Base-by-base conservation (phyloP, 1,140 invertebrate genomes). In the Lysiphlebus fabarum region DNA sequence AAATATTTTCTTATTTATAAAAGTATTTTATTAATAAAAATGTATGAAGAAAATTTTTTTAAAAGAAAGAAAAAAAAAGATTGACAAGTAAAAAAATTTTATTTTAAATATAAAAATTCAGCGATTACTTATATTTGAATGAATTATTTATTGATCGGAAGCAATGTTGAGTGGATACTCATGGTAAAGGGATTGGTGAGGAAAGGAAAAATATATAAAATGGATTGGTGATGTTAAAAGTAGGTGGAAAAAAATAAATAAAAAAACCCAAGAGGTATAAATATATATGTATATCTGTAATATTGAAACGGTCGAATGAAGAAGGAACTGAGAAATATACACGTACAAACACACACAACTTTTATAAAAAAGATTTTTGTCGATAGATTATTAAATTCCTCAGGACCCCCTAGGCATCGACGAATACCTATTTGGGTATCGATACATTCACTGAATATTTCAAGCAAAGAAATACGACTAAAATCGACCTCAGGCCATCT, bases 371-470 rank as follows among this genome's bases (percentile, higher is more conserved):
- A 77, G 70, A 77, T 76, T 70, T 26, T 67, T 71, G 69, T 75
- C 71, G 68, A 43, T 69, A 69, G 75, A 77, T 79, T 79, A 79
- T 79, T 79, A 79, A 79, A 79, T 79, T 79, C 77, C 76, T 78
- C 68, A 66, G 73, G 71, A 74, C 67, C 73, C 72, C 67, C 54
- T 47, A 49, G 59, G 54, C 59, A 73, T 76, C 72, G 69, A 59
- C 66, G 67, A 77, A 76, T 78, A 77, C 70, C 73, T 77, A 73
- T 69, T 75, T 61, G 63, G 56, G 64, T 76, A 79, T 79, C 76
- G 76, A 79, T 79, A 76, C 75, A 79, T 77, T 77, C 74, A 64
- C 69, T 76, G 74, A 79, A 79, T 79, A 79, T 77, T 75, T 77
- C 67, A 74, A 71, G 68, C 64, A 65, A 64, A 56, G 55, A 26